A percentile compares a stretch with the other conserved stretches of the same genome.
These are phyloP conservation scores for Apodemus sylvaticus DNA, from an alignment of 2,113 vertebrate species.

Conservation along the genomic window DNA sequence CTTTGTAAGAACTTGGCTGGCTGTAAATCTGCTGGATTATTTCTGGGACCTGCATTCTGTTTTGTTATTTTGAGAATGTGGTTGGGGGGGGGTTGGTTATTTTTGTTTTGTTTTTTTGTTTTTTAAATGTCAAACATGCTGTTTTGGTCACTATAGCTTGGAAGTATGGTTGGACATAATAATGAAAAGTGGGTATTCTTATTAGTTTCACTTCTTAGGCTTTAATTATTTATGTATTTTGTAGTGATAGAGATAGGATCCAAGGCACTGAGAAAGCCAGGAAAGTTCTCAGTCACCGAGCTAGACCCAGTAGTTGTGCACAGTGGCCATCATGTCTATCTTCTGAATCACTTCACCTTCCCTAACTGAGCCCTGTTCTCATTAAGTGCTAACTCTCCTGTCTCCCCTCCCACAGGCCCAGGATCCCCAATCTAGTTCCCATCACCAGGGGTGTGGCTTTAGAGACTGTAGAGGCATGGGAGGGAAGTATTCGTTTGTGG, in stretches of 20 bases:
- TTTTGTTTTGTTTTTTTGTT: neutral
- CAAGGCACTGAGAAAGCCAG: neutral
- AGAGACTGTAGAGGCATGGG: neutral
- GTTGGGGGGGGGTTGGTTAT: neutral
- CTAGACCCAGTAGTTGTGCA: neutral
- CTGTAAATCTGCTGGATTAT: neutral
- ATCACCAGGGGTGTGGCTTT: neutral
- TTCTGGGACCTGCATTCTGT: neutral
- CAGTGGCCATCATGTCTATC: neutral
- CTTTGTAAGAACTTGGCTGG: neutral
- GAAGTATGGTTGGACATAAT: neutral
- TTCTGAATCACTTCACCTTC: neutral
- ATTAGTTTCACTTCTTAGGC: neutral
- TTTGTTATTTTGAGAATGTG: neutral
- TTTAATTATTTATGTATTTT: neutral
- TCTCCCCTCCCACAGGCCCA: neutral
- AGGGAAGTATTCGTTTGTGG: neutral
- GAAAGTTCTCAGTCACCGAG: neutral
- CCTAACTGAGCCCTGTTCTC: neutral
- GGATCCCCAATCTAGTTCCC: neutral
- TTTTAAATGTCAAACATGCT: neutral
- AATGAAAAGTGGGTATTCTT: neutral
- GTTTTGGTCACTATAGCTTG: neutral
- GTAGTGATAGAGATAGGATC: neutral
- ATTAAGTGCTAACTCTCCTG: neutral